Evolutionary conservation across 2,888 invertebrate species (phyloP).

Genomic region (Zygogramma bicolorata): DNA sequence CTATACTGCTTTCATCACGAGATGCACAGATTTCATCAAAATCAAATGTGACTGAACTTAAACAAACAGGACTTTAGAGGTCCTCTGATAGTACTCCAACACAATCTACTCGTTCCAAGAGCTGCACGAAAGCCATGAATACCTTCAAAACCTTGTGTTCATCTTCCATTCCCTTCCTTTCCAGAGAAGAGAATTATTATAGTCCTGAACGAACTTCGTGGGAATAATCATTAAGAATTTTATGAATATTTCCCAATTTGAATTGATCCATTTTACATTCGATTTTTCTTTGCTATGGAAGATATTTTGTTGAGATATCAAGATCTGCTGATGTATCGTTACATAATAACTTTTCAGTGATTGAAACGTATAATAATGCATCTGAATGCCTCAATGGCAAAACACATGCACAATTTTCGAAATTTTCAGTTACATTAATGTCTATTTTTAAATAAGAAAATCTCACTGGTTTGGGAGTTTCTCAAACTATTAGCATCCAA

Average conservation of each 20-base stretch:
- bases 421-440: constrained; percentile 3
- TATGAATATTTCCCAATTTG: no score
- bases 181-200: neutral
- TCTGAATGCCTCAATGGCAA: neutral
- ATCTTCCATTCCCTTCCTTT: neutral
- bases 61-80: neutral
- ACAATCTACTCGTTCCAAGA: neutral
- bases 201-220: neutral
- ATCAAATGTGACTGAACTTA: neutral
- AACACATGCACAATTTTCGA: neutral
- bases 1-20: neutral
- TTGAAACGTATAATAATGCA: no score
- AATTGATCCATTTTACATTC: no score
- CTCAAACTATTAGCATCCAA: neutral
- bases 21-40: no score
- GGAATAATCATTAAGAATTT: neutral
- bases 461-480: neutral
- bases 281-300: neutral
- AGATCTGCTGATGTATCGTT: neutral
- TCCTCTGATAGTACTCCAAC: no score
- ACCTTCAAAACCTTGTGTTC: neutral
- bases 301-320: neutral
- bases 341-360: no score
- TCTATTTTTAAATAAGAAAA: neutral
- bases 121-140: neutral